These are phyloP conservation scores for Apocheima hispidaria DNA, from an alignment of 2,888 invertebrate species.

Conservation along the genomic window DNA sequence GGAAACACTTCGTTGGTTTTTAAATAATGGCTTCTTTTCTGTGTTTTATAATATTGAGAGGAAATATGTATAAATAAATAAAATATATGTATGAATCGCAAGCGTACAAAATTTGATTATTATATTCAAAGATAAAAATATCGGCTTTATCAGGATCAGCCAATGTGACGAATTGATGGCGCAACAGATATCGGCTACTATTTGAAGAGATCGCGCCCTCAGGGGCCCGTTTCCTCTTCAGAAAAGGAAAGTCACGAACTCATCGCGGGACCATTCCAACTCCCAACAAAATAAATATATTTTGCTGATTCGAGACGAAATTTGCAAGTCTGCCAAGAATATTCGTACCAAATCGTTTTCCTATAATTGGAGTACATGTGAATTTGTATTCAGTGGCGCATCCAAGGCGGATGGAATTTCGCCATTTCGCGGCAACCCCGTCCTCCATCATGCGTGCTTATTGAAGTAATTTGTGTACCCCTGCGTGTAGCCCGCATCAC, in stretches of 20 bases:
- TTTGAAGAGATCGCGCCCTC: conserved; percentile 44
- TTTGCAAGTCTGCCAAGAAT: conserved; percentile 87
- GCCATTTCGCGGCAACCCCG: conserved; percentile 78
- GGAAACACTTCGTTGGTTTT: too few species aligned
- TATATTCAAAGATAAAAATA: conserved; percentile 11
- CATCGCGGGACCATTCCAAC: conserved; percentile 72
- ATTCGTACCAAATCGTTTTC: conserved; percentile 86
- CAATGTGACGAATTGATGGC: conserved; percentile 39
- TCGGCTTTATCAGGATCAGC: conserved; percentile 44
- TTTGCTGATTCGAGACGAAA: conserved; percentile 83
- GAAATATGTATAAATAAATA: background rate
- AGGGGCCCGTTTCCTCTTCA: conserved; percentile 60
- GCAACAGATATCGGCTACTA: conserved; percentile 50
- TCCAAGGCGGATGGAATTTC: conserved; percentile 82
- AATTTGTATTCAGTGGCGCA: conserved; percentile 86
- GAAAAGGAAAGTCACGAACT: conserved; percentile 73
- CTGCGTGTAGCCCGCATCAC: conserved; percentile 58
- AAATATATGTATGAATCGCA: background rate
- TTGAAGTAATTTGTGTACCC: conserved; percentile 79
- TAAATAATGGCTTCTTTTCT: background rate
- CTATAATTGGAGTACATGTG: conserved; percentile 87
- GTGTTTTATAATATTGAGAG: too few species aligned
- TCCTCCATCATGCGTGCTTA: conserved; percentile 84
- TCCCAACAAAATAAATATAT: conserved; percentile 84
- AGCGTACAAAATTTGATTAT: background rate